Conservation (phyloP, 2,888 invertebrate species). For the Orthosia gracilis region DNA sequence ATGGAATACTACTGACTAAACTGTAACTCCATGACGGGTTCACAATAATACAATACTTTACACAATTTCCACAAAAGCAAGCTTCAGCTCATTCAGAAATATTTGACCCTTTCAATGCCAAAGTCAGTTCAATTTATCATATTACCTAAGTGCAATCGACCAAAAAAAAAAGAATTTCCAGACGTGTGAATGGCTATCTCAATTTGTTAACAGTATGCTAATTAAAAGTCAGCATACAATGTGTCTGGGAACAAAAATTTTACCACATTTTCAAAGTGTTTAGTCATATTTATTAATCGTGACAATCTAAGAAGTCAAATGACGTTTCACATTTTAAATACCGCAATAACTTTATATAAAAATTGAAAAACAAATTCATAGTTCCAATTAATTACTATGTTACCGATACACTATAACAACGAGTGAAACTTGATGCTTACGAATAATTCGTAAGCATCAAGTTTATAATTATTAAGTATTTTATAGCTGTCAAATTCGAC, state of each 20-base stretch:
- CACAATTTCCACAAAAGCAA: not conserved
- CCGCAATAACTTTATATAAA: too few relatives aligned
- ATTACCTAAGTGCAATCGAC: not conserved
- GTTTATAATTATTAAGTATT: too few relatives aligned
- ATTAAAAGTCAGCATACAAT: not conserved
- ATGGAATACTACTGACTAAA: not conserved
- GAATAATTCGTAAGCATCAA: too few relatives aligned
- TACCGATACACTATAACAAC: too few relatives aligned
- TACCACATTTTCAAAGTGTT: not conserved
- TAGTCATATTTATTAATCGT: not conserved
- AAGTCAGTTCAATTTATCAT: not conserved
- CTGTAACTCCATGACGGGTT: not conserved
- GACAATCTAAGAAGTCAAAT: too few relatives aligned
- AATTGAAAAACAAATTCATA: too few relatives aligned
- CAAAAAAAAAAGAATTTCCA: not conserved
- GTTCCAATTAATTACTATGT: too few relatives aligned
- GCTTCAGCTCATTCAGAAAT: too few relatives aligned
- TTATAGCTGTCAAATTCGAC: too few relatives aligned
- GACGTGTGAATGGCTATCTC: not conserved
- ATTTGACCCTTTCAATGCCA: not conserved
- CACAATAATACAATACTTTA: constrained; percentile 45
- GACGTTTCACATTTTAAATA: too few relatives aligned
- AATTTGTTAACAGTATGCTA: constrained; percentile 6
- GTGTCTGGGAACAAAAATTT: not conserved
- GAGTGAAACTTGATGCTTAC: too few relatives aligned